Evolutionary conservation across 2,113 vertebrate species (phyloP).

Genomic region (Triplophysa rosa): DNA sequence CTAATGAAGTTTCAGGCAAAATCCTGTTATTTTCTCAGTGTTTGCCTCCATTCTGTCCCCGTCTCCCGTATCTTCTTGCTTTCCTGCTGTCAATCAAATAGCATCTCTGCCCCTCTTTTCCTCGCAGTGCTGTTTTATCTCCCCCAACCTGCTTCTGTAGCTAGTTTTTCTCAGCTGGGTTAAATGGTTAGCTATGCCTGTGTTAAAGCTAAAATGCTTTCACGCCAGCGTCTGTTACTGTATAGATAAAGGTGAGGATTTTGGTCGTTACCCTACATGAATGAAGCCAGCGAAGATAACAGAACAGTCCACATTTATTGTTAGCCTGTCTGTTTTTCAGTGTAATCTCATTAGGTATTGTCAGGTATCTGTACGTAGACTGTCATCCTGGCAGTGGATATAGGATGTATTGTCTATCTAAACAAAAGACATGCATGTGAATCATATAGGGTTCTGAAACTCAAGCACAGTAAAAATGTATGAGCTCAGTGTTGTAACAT

Average conservation of each 20-base stretch:
- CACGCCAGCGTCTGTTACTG: conserved; percentile 26
- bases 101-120: conserved; percentile 12
- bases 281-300: not conserved
- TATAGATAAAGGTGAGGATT: conserved; percentile 27
- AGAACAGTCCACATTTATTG: not conserved
- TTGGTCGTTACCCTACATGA: not conserved
- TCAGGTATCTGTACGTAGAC: not conserved
- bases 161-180: conserved; percentile 13
- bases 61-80: conserved; percentile 6
- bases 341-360: not conserved
- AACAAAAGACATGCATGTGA: too few relatives aligned
- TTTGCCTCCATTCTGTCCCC: not conserved
- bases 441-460: too few relatives aligned
- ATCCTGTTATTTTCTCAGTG: conserved; percentile 34
- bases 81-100: conserved; percentile 30
- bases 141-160: conserved; percentile 19
- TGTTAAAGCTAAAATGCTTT: conserved; percentile 10
- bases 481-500: not conserved
- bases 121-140: conserved; percentile 40
- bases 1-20: conserved; percentile 53
- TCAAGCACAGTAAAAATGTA: too few relatives aligned
- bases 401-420: too few relatives aligned
- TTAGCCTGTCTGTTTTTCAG: not conserved
- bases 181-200: not conserved
- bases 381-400: not conserved